Base-by-base conservation (phyloP, 2,888 invertebrate species). In the Drosophila mettleri region DNA sequence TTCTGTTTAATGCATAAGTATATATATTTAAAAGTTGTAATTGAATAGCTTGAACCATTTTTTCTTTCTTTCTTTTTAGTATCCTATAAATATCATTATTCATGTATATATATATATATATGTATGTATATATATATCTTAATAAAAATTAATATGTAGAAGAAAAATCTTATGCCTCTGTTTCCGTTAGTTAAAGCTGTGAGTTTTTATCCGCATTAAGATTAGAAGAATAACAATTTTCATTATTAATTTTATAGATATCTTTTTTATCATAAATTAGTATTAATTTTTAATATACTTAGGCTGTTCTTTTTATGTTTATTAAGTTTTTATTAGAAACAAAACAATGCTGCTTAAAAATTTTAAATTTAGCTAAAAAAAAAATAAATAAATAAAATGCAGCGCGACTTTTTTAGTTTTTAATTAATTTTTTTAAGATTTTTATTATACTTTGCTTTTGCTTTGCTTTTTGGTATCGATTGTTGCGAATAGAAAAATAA, bases 131-230 rank as follows among this genome's bases (percentile, higher is more conserved):
- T 24, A 24, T 24, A 24, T 24, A 88, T 81, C 76, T 76, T 86
- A 87, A 77, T 89, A 83, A 86, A 68, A 88, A 83, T 83, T 84
- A 83, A 72, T 86, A 88, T 80, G 71, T 86, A 83, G 90, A 88
- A 88, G 89, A 88, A 89, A 87, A 89, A 82, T 89, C 89, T 86
- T 83, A 74, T 80, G 89, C 79, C 86, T 88, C 84, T 85, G 75
- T 89, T 82, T 77, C 79, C 82, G 80, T 89, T 82, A 78, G 86
- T 90, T 90, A 90, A 90, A 90, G 90, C 90, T 90, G 90, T 90
- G 91, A 90, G 90, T 90, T 90, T 89, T 90, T 81, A 89, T 87
- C 85, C 88, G 89, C 89, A 81, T 84, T 81, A 86, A 81, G 45
- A 18, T 86, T 86, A 79, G 74, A 88, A 86, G 89, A 77, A 85